Base-by-base conservation (phyloP, 2,113 vertebrate genomes). In the Craseonycteris thonglongyai region DNA sequence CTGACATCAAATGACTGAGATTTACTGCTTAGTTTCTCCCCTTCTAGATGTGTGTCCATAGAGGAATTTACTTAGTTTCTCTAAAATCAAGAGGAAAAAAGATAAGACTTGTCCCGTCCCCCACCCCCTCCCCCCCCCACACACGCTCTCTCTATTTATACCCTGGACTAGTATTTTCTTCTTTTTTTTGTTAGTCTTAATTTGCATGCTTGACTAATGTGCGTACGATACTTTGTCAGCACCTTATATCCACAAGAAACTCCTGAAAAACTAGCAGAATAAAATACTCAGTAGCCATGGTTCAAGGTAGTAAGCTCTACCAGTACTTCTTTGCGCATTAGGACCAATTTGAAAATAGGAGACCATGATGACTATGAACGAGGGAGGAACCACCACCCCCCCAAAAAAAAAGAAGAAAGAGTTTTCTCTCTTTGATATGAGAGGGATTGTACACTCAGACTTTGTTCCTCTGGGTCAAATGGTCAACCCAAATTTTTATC, bases 211-310 rank as follows among this genome's bases (percentile, higher is more conserved):
- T 88, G 79, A 84, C 38, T 58, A 16, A 26, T 11, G 56, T 68
- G 21, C 38, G 7, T 40, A 28, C 66, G 28, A n/a, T 24, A 10
- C 51, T 35, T 59, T 21, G 59, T 84, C 61, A 84, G 42, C 38
- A 1, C 16, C 28, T 3, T 18, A 28, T 7, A 35, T 22, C 51
- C 56, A 22, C 30, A 10, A 35, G 54, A 85, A 58, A 30, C 51
- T 35, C 40, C 6, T 1, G 40, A 21, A 5, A 2, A 1, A 1
- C 38, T 8, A 7, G 49, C n/a, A 38, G 56, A 49, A 1, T 24
- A 30, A 26, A n/a, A 7, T 65, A 12, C 21, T 7, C 24, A 26
- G 11, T 3, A 74, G 58, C 35, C 33, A 0, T 56, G 84, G 18
- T 45, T 16, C 26, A 45, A 26, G 28, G 2, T 3, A 6, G n/a